Base-by-base conservation (phyloP, 1,140 invertebrate species). In the Brachionus koreanus region DNA sequence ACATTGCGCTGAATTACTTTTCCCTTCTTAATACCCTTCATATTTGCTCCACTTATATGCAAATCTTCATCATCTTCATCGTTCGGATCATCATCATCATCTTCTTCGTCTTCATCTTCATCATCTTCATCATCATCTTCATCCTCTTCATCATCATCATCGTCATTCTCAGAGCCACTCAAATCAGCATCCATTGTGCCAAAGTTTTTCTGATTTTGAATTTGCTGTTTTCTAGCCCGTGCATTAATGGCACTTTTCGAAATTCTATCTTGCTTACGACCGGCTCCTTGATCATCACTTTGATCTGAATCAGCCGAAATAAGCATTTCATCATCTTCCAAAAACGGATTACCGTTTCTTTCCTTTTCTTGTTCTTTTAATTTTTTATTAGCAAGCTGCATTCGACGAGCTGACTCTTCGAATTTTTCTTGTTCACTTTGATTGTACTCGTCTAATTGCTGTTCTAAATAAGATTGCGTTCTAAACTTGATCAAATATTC, bases 401-500 rank as follows among this genome's bases (percentile, higher is more conserved):
- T 79, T 77, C 39, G 13, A 10, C 33, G 13, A 52, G 63, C 49
- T 16, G 85, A 87, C 84, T 91, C 90, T 86, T 92, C 91, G 83
- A 92, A 90, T 85, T 92, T 90, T 85, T 93, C 92, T 43, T 92
- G 91, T 84, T 95, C 93, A 0, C 88, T 85, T 84, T 90, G 90
- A 49, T 92, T 91, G 46, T 91, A 89, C 75, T 93, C 93, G 84
- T 93, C 92, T 65, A 93, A 90, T 83, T 92, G 90, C 83, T 93
- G 91, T 86, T 95, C 93, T 5, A 95, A 87, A 86, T 92, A 93
- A n/a, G 92, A 92, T 1, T 97, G 90, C 85, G 94, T 95, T 39
- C 96, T 91, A 86, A 95, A 93, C 77, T 94, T 92, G 67, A 93
- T 89, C 39, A 98, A 92, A 89, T 98, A 98, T 83, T 93, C 91